Percentiles rank a stretch among this genome's conserved stretches.
These are phyloP conservation scores for Typhlichthys eigenmanni DNA, from an alignment of 2,797 vertebrate genomes.

Conservation along the genomic window DNA sequence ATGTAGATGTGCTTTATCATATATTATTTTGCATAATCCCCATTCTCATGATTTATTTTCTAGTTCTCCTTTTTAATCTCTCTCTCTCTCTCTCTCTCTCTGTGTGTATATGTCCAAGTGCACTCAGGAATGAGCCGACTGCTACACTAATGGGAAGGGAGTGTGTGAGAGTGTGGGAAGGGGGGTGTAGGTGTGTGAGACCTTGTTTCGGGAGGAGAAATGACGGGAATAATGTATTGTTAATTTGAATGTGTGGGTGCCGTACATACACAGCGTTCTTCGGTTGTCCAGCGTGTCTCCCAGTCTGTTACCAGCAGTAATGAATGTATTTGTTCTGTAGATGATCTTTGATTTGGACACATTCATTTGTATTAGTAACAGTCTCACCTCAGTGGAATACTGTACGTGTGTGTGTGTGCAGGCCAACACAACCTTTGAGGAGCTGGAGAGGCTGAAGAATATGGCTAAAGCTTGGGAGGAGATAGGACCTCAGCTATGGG, in stretches of 20 bases:
- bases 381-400: not conserved
- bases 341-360: too few relatives aligned
- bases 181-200: not conserved
- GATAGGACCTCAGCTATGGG: conserved; percentile 89
- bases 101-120: conserved; percentile 28
- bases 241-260: conserved; percentile 39
- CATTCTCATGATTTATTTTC: not conserved
- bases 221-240: conserved; percentile 27
- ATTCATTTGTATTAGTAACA: too few relatives aligned
- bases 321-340: too few relatives aligned
- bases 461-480: conserved; percentile 90
- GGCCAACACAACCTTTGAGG: conserved; percentile 94
- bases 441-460: conserved; percentile 84
- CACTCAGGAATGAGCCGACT: conserved; percentile 58
- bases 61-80: conserved; percentile 4
- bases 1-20: too few relatives aligned
- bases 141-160: conserved; percentile 11
- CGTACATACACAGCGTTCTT: conserved; percentile 16
- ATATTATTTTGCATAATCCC: not conserved
- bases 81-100: not conserved
- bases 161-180: not conserved
- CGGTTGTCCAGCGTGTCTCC: conserved; percentile 3
- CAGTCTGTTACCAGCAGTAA: too few relatives aligned
- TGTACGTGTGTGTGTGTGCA: conserved; percentile 44
- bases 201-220: conserved; percentile 16